Evolutionary conservation across 2,888 invertebrate species (phyloP), one percentile per base, ranked within the genome.

Genomic region (Patella pellucida): DNA sequence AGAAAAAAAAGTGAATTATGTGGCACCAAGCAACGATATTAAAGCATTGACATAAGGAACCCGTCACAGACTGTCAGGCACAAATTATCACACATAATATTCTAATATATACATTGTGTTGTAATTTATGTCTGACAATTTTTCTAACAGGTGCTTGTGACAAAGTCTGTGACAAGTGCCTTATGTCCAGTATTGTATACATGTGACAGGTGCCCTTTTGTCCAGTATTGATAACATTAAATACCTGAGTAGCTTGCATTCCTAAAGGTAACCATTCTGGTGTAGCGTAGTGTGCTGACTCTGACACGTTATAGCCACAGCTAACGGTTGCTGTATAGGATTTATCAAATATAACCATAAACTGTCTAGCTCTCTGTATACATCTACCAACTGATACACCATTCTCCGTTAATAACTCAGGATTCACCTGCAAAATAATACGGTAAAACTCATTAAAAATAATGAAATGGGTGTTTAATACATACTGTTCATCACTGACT

Each of bases 271-370:
- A 92, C 96, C 97, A 98, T 0, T 94, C 93, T 1, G 94, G 92
- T 11, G 95, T 94, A 0, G 97, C 97, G 86, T 96, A 97, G 89
- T 97, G 97, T 0, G 97, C 96, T 87, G 97, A 97, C 89, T 98
- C 98, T 0, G 97, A 96, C 0, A 97, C 94, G 0, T 95, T 94
- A 88, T 95, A 97, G 0, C 97, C 97, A 0, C 96, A 96, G 81
- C 95, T 95, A 78, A 98, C 93, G 68, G 95, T 96, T 0, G 96
- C 95, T 0, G 97, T 96, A 88, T 96, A 97, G 0, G 96, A 95
- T 87, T 95, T 94, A 0, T 97, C 97, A 89, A 97, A 96, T 0
- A 97, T 95, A 0, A 98, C 93, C 50, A 98, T 94, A 89, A 95
- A 97, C 89, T 98, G 96, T 0, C 97, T 96, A 0, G 96, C 95